phyloP scores from a whole-genome alignment of 2,888 invertebrate species.

The Chymomyza amoena region DNA sequence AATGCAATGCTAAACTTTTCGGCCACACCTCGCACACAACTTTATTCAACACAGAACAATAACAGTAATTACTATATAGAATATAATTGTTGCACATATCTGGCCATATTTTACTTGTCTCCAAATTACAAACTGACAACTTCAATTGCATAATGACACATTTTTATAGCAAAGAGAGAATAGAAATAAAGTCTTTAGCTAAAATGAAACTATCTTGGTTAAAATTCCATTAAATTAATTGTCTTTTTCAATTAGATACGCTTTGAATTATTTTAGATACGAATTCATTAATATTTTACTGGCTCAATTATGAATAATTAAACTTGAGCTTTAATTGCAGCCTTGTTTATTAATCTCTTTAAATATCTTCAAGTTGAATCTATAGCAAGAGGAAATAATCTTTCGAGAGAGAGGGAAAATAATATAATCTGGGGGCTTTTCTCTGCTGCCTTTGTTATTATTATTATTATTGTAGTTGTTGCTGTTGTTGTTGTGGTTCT shows the following conservation, averaged over 20 bases:
- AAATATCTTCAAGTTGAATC: background rate
- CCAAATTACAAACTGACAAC: background rate
- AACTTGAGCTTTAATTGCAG: background rate
- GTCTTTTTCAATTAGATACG: background rate
- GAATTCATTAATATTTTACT: background rate
- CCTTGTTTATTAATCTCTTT: background rate
- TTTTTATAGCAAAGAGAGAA: background rate
- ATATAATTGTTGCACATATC: constrained; percentile 52
- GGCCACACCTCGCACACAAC: background rate
- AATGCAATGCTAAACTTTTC: background rate
- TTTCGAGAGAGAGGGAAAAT: background rate
- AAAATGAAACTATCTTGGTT: background rate
- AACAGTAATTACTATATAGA: constrained; percentile 30
- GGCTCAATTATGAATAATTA: background rate
- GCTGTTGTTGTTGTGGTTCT: constrained; percentile 23
- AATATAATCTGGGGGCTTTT: constrained; percentile 31
- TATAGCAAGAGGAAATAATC: background rate
- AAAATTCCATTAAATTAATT: background rate
- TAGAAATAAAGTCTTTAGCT: background rate
- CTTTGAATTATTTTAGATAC: background rate
- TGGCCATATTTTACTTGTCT: background rate
- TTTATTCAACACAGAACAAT: background rate
- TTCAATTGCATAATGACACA: background rate
- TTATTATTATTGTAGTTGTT: constrained; percentile 11
- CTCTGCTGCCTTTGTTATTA: constrained; percentile 1